These are phyloP conservation scores for Oncorhynchus kisutch DNA, from an alignment of 2,113 vertebrate genomes.

Conservation along the genomic window DNA sequence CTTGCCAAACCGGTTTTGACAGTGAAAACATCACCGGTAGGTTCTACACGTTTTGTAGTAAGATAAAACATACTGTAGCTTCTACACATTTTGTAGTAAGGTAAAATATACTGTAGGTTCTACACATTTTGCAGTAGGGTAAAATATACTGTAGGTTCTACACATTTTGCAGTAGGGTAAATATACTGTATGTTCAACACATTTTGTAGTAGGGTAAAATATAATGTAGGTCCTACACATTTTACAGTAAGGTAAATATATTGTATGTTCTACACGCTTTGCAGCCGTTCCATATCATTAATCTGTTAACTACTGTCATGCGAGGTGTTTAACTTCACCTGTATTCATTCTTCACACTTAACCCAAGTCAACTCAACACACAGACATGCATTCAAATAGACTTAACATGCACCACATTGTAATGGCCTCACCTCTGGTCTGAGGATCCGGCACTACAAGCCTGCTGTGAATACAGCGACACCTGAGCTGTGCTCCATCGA, in stretches of 20 bases:
- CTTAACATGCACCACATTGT: conserved; percentile 11
- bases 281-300: not conserved
- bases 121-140: no score
- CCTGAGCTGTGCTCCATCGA: conserved; percentile 27
- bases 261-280: no score
- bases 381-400: conserved; percentile 9
- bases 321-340: no score
- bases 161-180: no score
- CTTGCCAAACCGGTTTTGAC: conserved; percentile 45
- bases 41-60: not conserved
- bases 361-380: not conserved
- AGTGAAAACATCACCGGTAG: not conserved
- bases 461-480: conserved; percentile 20
- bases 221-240: no score
- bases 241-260: no score
- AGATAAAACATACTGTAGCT: no score
- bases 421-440: conserved; percentile 14
- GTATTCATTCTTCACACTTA: not conserved
- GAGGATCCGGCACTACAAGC: conserved; percentile 4
- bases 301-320: no score
- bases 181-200: no score
- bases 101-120: no score
- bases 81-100: no score
- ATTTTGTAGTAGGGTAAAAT: rapidly evolving
- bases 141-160: no score